Conservation (phyloP, 2,888 invertebrate species). For the Leptarthrus brevirostris region DNA sequence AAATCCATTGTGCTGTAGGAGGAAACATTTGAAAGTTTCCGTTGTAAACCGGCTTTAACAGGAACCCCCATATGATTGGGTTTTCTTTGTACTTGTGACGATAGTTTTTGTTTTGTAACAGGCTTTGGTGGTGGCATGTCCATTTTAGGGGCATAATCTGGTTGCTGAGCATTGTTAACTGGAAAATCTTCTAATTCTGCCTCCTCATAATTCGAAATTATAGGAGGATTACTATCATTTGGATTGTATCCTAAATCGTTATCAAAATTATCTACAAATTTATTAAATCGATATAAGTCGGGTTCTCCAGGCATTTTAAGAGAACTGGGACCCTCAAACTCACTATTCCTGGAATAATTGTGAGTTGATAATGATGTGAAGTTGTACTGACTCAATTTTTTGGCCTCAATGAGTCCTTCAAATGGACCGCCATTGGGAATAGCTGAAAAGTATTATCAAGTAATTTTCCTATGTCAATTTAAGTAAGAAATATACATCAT, state of each 20-base stretch:
- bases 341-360: constrained; percentile 52
- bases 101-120: constrained; percentile 38
- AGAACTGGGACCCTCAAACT: constrained; percentile 60
- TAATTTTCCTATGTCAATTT: constrained; percentile 24
- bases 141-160: constrained; percentile 62
- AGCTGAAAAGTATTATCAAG: not conserved
- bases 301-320: constrained; percentile 63
- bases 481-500: constrained; percentile 49
- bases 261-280: constrained; percentile 24
- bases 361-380: constrained; percentile 56
- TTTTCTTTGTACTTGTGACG: constrained; percentile 47
- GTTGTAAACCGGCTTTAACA: constrained; percentile 54
- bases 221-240: constrained; percentile 64
- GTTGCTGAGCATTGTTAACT: constrained; percentile 61
- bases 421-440: constrained; percentile 47
- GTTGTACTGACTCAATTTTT: constrained; percentile 55
- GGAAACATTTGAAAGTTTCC: constrained; percentile 62
- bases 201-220: constrained; percentile 64
- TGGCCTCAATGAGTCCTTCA: constrained; percentile 50
- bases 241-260: constrained; percentile 55
- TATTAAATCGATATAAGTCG: constrained; percentile 58
- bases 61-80: constrained; percentile 12
- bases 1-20: constrained; percentile 66
- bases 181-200: constrained; percentile 67
- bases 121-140: constrained; percentile 51